Base-by-base conservation (phyloP, 2,888 invertebrate species). In the Tyria jacobaeae region DNA sequence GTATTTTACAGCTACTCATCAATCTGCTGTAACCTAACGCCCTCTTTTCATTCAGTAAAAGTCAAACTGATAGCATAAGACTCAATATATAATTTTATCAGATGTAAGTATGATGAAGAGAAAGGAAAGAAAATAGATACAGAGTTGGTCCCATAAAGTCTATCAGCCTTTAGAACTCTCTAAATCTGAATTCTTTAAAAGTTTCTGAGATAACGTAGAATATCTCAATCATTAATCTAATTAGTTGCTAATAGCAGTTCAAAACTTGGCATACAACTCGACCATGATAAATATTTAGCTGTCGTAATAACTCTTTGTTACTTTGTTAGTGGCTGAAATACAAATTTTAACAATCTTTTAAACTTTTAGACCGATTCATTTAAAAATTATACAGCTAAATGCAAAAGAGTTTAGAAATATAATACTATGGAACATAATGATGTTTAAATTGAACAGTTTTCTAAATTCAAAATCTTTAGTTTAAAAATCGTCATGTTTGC, bases 281-380 rank as follows among this genome's bases (percentile, higher is more conserved):
- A 70, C 69, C 63, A 41, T 61, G 59, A 71, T 59, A 74, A 73
- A 71, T 71, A n/a, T n/a, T n/a, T n/a, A 41, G 53, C 52, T 70
- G 59, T 63, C 57, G 63, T 52, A 70, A 73, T 35, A 57, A 58
- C 47, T 47, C 24, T 57, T 62, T 62, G 55, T 60, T 44, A 12
- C 21, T 47, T 62, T 50, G 52, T 57, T 48, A 34, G 21, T 14
- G 17, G 10, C 39, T 56, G 24, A 47, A 56, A 35, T 47, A 47
- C 55, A 21, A 34, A 37, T 37, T 31, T 10, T 31, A 31, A 10
- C 27, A 35, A 3, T n/a, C n/a, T n/a, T n/a, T n/a, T n/a, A n/a
- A n/a, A n/a, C 27, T 10, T 6, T 24, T 34, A 35, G 39, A 41
- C 41, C 12, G 31, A 14, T 41, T 17, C 17, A 41, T 17, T 41